Evolutionary conservation across 1,140 invertebrate genomes (phyloP).

Genomic region (Nymphalis io): DNA sequence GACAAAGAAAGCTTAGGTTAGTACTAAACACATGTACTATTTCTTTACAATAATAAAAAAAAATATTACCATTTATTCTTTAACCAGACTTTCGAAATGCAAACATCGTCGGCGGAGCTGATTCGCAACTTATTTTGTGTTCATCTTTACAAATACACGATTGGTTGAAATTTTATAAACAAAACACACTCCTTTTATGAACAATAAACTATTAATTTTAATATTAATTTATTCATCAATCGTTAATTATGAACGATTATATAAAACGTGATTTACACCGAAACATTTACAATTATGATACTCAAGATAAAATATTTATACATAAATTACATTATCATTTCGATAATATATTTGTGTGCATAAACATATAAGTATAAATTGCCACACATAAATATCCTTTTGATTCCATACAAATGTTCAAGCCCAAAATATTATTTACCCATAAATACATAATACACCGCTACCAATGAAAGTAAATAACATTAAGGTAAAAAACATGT

Average conservation of each 20-base stretch:
- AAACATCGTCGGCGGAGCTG: neutral
- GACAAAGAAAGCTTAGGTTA: neutral
- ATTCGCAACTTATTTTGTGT: neutral
- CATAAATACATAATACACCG: conserved; percentile 25
- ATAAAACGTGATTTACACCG: neutral
- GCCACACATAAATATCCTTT: conserved; percentile 1
- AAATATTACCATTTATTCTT: neutral
- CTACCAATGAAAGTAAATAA: conserved; percentile 45
- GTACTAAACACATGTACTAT: neutral
- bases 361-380: neutral
- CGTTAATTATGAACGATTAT: neutral
- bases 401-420: neutral
- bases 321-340: conserved; percentile 3
- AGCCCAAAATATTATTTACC: conserved; percentile 8
- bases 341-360: conserved; percentile 1
- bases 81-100: neutral
- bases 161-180: no score
- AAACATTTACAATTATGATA: conserved; percentile 9
- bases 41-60: neutral
- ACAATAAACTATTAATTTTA: no score
- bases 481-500: conserved; percentile 57
- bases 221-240: no score
- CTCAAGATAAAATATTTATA: conserved; percentile 1
- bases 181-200: no score
- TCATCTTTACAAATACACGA: no score